Base-by-base conservation (phyloP, 2,888 invertebrate species). In the Perizoma flavofasciatum region DNA sequence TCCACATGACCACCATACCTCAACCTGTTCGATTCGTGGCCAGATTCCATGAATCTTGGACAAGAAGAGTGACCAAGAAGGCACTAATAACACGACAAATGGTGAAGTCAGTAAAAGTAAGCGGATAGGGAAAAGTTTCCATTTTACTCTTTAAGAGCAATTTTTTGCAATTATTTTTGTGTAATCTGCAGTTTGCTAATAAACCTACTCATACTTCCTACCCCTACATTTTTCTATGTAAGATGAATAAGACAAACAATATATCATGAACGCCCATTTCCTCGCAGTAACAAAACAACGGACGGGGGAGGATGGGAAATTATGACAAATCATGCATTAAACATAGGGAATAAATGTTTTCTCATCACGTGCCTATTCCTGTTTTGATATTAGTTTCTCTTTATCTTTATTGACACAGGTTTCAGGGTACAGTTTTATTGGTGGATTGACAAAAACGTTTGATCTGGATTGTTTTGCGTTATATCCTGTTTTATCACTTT, bases 261-360 rank as follows among this genome's bases (percentile, higher is more conserved):
- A 89, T 86, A 90, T 92, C 91, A 90, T 88, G 79, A 77, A 80
- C 83, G 87, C 83, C 89, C 85, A 87, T 89, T 89, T 86, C 86
- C 82, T 83, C 86, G 81, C 79, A 77, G 79, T 82, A 81, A 87
- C 88, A 87, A 90, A 89, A 91, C 89, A 90, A 89, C 86, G 82
- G 82, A 77, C 82, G 75, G 70, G 76, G 78, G 74, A 83, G 86
- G 89, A 86, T 82, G 84, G 86, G 82, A 87, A 92, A 92, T 91
- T 92, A 91, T 90, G 90, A 91, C 91, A 90, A 90, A 92, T 91
- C 91, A 91, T 92, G 91, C 91, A 92, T 92, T 92, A 92, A 92
- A 92, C 92, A 92, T 91, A 83, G 91, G 88, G 90, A 91, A 92
- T 92, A 91, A 92, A 92, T 92, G 92, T 92, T 92, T 91, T 91